Conservation (phyloP, 2,888 invertebrate species). For the Nineta flava region DNA sequence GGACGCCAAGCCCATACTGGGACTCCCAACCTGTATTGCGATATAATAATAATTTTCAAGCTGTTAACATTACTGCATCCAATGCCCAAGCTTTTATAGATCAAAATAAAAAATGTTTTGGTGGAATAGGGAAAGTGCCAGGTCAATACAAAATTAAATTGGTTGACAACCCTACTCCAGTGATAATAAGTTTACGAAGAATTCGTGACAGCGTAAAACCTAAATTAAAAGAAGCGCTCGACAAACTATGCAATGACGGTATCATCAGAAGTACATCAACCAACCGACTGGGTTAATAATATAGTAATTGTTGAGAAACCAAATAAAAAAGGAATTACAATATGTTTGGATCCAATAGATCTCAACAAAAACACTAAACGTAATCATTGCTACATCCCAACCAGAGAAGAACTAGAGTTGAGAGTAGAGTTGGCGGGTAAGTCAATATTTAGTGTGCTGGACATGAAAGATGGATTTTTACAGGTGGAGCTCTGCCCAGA, state of each 20-base stretch:
- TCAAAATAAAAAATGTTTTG: too few relatives aligned
- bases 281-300: constrained; percentile 8
- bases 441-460: constrained; percentile 10
- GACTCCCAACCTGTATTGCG: neutral
- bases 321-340: constrained; percentile 2
- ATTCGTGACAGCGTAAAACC: neutral
- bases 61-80: neutral
- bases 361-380: constrained; percentile 6
- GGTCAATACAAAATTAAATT: neutral
- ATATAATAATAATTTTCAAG: too few relatives aligned
- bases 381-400: constrained; percentile 6
- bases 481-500: constrained; percentile 1
- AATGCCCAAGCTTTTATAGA: neutral
- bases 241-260: too few relatives aligned
- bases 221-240: neutral
- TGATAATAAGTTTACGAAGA: neutral
- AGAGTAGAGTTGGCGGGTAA: constrained; percentile 7
- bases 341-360: constrained; percentile 8
- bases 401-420: constrained; percentile 7
- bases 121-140: neutral
- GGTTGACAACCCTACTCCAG: neutral
- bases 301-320: constrained; percentile 6
- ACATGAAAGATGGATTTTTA: constrained; percentile 13
- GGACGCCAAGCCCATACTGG: neutral
- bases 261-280: too few relatives aligned